phyloP scores from a whole-genome alignment of 2,888 invertebrate genomes.

The Synanthedon formicaeformis region DNA sequence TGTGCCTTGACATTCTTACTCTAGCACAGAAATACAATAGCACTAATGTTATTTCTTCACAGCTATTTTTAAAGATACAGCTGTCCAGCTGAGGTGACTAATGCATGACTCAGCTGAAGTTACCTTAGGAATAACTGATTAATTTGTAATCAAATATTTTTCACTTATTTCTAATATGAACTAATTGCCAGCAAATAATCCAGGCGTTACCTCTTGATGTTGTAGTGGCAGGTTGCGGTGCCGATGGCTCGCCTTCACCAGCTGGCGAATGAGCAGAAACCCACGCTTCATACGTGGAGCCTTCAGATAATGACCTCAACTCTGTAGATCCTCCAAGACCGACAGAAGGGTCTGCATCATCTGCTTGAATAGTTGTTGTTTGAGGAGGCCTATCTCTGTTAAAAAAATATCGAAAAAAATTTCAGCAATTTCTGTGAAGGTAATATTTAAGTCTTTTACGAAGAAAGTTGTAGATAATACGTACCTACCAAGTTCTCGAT shows the following conservation, averaged over 20 bases:
- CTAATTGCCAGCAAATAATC: background rate
- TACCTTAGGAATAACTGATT: too few species aligned
- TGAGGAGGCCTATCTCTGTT: conserved; percentile 57
- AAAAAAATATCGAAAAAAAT: background rate
- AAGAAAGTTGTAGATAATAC: background rate
- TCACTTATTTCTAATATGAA: too few species aligned
- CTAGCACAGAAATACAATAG: too few species aligned
- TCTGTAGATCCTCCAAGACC: conserved; percentile 71
- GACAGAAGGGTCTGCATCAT: conserved; percentile 42
- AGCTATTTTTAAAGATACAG: too few species aligned
- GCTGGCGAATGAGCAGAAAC: conserved; percentile 85
- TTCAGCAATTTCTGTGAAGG: background rate
- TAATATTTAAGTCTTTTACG: background rate
- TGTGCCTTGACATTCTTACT: too few species aligned
- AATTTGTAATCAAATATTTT: too few species aligned
- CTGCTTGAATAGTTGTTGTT: conserved; percentile 54
- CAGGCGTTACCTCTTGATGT: conserved; percentile 74
- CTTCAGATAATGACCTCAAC: conserved; percentile 76
- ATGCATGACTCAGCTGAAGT: too few species aligned
- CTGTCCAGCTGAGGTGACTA: too few species aligned
- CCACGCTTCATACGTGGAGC: conserved; percentile 87
- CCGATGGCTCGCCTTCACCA: conserved; percentile 84
- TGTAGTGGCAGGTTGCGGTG: conserved; percentile 80
- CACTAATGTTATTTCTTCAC: too few species aligned
- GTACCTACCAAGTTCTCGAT: conserved; percentile 76